A percentile compares a stretch with the other conserved stretches of the same genome.
These are phyloP conservation scores for Serilophus lunatus DNA, from an alignment of 2,113 vertebrate species.

Conservation along the genomic window DNA sequence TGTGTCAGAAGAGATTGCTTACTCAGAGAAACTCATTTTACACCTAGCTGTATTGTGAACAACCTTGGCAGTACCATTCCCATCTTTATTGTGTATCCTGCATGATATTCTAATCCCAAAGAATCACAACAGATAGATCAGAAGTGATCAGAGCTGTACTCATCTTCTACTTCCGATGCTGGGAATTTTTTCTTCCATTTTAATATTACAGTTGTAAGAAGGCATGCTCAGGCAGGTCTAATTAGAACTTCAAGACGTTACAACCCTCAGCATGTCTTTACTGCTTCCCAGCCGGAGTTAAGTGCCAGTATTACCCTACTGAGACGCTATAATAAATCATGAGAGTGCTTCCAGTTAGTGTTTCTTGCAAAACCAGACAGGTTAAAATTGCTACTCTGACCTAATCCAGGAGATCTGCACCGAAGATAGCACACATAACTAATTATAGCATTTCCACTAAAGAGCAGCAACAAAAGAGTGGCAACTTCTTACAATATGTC, in stretches of 20 bases:
- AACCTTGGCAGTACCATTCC: background rate
- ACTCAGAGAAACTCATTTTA: conserved; percentile 44
- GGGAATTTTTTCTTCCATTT: background rate
- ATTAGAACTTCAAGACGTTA: background rate
- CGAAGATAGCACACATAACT: background rate
- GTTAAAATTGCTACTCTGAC: background rate
- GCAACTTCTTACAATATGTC: background rate
- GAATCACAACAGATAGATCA: conserved; percentile 21
- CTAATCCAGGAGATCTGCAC: background rate
- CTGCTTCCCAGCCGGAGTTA: conserved; percentile 15
- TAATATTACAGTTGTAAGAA: background rate
- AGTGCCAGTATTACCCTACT: background rate
- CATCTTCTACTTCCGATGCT: background rate
- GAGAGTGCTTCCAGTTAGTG: background rate
- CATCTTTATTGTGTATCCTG: background rate
- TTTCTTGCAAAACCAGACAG: background rate
- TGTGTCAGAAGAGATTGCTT: conserved; percentile 53
- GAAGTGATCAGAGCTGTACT: conserved; percentile 4
- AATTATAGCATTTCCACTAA: conserved; percentile 8
- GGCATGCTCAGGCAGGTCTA: conserved; percentile 29
- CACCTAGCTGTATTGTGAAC: background rate
- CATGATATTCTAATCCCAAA: background rate
- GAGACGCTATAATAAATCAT: background rate
- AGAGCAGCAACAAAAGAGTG: background rate
- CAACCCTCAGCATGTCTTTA: background rate